phyloP scores from a whole-genome alignment of 1,140 invertebrate genomes.

The Caenorhabditis elegans region WBcel235 BX284606.5:15387501-15388000 shows the following conservation, averaged over 20 bases:
- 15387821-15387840: not conserved
- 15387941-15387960: not conserved
- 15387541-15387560: no score
- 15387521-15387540: no score
- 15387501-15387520: no score
- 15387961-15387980: not conserved
- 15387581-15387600: no score
- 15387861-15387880: conserved; percentile 20
- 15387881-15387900: not conserved
- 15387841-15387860: not conserved
- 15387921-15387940: conserved; percentile 19
- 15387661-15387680: not conserved
- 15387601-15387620: no score
- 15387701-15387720: not conserved
- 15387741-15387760: not conserved
- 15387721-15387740: conserved; percentile 14
- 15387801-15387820: not conserved
- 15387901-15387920: conserved; percentile 23
- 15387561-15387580: no score
- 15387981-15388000: no score
- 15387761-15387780: not conserved
- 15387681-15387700: conserved; percentile 30
- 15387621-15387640: no score
- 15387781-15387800: conserved; percentile 15
- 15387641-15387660: not conserved